Conservation (phyloP, 1,140 invertebrate species). For the Mylabris phalerata region DNA sequence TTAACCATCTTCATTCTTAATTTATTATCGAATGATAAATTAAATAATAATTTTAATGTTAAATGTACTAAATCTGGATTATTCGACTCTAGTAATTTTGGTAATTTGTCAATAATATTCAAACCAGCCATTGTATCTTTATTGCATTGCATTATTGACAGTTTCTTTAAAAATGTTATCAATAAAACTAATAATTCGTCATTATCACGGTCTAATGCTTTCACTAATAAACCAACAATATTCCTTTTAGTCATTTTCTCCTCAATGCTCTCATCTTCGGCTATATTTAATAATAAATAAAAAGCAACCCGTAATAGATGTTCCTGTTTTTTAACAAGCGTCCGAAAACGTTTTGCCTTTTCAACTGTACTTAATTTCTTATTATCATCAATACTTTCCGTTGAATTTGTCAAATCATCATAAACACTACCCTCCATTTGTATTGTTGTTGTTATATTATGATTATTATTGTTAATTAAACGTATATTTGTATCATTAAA, state of each 20-base stretch:
- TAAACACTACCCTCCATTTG: conserved; percentile 54
- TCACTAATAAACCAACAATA: conserved; percentile 81
- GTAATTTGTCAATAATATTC: conserved; percentile 69
- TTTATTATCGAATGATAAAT: conserved; percentile 93
- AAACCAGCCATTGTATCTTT: conserved; percentile 82
- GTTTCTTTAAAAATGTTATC: conserved; percentile 89
- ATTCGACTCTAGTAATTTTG: conserved; percentile 61
- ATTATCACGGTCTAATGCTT: conserved; percentile 77
- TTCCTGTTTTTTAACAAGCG: conserved; percentile 74
- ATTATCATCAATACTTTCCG: conserved; percentile 64
- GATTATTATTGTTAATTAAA: no score
- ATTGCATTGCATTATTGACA: conserved; percentile 91
- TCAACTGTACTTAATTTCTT: conserved; percentile 60
- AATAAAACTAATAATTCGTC: conserved; percentile 85
- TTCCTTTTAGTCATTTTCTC: conserved; percentile 96
- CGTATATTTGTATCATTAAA: conserved; percentile 44
- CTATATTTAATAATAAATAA: conserved; percentile 89
- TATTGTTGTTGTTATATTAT: conserved; percentile 26
- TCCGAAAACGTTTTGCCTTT: conserved; percentile 35
- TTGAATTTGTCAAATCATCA: conserved; percentile 55
- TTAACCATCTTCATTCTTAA: conserved; percentile 84
- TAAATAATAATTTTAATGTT: conserved; percentile 83
- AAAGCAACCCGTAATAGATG: conserved; percentile 81
- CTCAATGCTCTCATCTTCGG: conserved; percentile 90
- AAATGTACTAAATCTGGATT: conserved; percentile 81